phyloP scores from a whole-genome alignment of 2,888 invertebrate species.

The Nemurella pictetii region DNA sequence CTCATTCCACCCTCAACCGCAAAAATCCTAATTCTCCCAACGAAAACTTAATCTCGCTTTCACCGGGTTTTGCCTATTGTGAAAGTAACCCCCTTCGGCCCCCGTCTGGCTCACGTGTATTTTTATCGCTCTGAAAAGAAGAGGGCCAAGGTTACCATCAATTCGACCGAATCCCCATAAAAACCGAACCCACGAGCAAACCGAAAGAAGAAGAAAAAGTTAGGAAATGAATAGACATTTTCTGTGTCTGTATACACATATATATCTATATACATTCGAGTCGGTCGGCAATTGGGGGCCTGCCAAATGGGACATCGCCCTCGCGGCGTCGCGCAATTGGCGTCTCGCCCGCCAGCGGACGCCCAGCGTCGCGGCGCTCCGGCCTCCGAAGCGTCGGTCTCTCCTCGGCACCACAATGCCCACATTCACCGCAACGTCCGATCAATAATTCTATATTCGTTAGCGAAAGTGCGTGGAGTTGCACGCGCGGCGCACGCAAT shows the following conservation, averaged over 20 bases:
- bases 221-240: constrained; percentile 4
- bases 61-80: not conserved
- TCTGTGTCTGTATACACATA: not conserved
- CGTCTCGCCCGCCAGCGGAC: not conserved
- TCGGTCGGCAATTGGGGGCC: not conserved
- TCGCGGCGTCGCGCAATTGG: not conserved
- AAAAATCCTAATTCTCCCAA: not conserved
- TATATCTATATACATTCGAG: not conserved
- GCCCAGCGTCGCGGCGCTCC: constrained; percentile 3
- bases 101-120: constrained; percentile 15
- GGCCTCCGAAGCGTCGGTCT: not conserved
- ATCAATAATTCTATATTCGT: constrained; percentile 28
- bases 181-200: not conserved
- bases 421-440: constrained; percentile 5
- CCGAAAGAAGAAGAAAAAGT: not conserved
- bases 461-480: constrained; percentile 16
- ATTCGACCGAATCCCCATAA: not conserved
- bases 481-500: not conserved
- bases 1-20: not conserved
- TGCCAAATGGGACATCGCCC: constrained; percentile 23
- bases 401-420: not conserved
- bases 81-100: not conserved
- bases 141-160: constrained; percentile 23
- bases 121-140: constrained; percentile 19
- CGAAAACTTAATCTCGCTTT: not conserved